These are phyloP conservation scores for Rhagoletis zephyria DNA, from an alignment of 1,140 invertebrate genomes.

Conservation along the genomic window DNA sequence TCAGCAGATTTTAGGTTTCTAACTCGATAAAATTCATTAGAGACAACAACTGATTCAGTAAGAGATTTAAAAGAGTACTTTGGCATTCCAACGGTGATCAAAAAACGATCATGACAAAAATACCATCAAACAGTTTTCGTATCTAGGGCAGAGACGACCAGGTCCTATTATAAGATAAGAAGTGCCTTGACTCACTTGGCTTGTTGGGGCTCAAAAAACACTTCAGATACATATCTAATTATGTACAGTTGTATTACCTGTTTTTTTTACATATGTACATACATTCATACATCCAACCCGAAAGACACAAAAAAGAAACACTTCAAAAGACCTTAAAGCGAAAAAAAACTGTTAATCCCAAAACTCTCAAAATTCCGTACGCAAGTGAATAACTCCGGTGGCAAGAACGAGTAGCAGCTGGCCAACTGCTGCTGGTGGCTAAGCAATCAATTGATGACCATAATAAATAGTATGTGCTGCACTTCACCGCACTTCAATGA, in stretches of 20 bases:
- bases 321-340: background rate
- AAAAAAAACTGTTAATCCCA: background rate
- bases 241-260: background rate
- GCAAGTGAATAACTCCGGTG: background rate
- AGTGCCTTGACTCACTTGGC: too few species aligned
- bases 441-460: slow-evolving; percentile 11
- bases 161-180: too few species aligned
- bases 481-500: slow-evolving; percentile 14
- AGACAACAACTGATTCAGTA: too few species aligned
- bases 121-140: too few species aligned
- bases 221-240: background rate
- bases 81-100: too few species aligned
- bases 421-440: slow-evolving; percentile 17
- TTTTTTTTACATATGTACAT: background rate
- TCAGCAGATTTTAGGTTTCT: too few species aligned
- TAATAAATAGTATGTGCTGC: background rate
- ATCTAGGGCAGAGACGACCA: too few species aligned
- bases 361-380: background rate
- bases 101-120: too few species aligned
- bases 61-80: too few species aligned
- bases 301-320: background rate
- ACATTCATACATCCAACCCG: background rate
- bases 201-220: background rate
- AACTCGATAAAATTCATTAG: too few species aligned
- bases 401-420: slow-evolving; percentile 21